Evolutionary conservation across 2,113 vertebrate species (phyloP).

Genomic region (Prietella phreatophila): DNA sequence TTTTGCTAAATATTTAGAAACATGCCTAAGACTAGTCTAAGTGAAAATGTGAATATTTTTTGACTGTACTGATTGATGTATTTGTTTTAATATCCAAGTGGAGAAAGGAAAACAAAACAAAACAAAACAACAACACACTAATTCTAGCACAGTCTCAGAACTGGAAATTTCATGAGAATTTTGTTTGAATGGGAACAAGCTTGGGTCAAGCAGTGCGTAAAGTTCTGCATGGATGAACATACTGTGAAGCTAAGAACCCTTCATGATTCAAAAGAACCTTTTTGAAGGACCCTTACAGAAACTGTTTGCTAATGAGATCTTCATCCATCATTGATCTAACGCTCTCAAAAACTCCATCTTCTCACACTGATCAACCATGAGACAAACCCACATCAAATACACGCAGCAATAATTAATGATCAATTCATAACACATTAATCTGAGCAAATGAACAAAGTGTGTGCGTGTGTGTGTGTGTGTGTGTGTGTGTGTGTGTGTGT

Average conservation of each 20-base stretch:
- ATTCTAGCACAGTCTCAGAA: no score
- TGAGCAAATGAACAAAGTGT: neutral
- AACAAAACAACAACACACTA: no score
- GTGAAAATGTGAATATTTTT: neutral
- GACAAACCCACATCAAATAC: slow-evolving; percentile 10
- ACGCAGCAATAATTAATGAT: slow-evolving; percentile 23
- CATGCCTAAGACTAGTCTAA: no score
- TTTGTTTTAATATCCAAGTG: no score
- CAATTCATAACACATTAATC: slow-evolving; percentile 26
- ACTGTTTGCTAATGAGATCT: neutral
- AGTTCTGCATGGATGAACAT: neutral
- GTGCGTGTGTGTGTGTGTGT: neutral
- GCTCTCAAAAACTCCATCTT: neutral
- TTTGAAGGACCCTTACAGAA: neutral
- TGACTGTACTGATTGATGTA: no score
- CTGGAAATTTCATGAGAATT: neutral
- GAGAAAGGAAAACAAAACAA: no score
- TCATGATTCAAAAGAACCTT: neutral
- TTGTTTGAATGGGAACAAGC: neutral
- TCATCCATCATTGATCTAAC: slow-evolving; percentile 20
- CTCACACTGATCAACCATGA: slow-evolving; percentile 18
- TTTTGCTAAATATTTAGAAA: no score
- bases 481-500: no score
- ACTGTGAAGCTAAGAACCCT: neutral
- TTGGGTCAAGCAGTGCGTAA: neutral